Conservation (phyloP, 2,888 invertebrate genomes). For the Eilema griseolum region DNA sequence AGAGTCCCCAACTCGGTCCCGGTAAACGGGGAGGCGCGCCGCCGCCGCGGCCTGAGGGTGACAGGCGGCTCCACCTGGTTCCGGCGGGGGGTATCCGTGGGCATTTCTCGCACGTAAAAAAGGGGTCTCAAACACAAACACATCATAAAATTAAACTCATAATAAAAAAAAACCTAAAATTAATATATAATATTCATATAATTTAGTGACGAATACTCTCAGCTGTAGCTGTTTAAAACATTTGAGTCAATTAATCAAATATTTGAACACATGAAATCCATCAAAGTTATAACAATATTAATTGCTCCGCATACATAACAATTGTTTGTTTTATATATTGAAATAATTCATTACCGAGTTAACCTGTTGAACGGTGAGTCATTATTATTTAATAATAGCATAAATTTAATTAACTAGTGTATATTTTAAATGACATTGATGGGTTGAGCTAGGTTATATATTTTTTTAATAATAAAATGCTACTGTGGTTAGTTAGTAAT, state of each 20-base stretch:
- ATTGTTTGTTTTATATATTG: slow-evolving; percentile 30
- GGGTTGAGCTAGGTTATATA: not conserved
- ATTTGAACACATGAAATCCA: not conserved
- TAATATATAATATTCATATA: not conserved
- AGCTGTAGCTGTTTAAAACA: not conserved
- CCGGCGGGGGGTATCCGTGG: too few species aligned
- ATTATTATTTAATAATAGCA: slow-evolving; percentile 21
- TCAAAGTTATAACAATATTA: not conserved
- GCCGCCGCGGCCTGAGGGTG: too few species aligned
- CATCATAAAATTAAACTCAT: too few species aligned
- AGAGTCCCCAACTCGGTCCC: too few species aligned
- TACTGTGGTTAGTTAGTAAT: not conserved
- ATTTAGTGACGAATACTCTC: not conserved
- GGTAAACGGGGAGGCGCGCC: too few species aligned
- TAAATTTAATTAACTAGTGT: slow-evolving; percentile 4
- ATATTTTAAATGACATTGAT: not conserved
- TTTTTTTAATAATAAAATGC: not conserved
- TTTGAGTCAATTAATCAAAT: not conserved
- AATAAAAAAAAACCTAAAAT: too few species aligned
- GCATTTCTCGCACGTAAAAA: too few species aligned
- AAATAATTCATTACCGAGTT: slow-evolving; percentile 31
- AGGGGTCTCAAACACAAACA: not conserved
- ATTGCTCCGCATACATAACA: slow-evolving; percentile 9
- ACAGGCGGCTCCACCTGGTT: too few species aligned
- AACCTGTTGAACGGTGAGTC: slow-evolving; percentile 38